These are phyloP conservation scores for Zaprionus taronus DNA, from an alignment of 1,140 invertebrate species.

Conservation along the genomic window DNA sequence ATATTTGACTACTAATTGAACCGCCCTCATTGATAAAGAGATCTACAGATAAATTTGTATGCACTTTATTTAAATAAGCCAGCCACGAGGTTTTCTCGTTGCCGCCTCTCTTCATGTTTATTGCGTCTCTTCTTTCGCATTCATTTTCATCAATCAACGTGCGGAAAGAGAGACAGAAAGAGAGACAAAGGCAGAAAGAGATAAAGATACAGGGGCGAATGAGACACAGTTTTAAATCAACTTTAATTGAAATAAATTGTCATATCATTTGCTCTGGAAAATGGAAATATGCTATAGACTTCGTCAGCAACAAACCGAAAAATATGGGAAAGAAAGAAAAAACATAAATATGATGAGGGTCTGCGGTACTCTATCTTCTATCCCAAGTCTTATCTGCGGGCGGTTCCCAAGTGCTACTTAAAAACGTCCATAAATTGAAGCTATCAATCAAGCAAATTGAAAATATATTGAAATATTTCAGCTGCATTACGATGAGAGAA, in stretches of 20 bases:
- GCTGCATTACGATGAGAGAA: constrained; percentile 22
- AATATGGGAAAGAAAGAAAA: constrained; percentile 2
- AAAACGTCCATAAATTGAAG: constrained; percentile 45
- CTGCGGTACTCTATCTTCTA: background rate
- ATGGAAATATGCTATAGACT: constrained; percentile 28
- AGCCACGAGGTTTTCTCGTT: constrained; percentile 20
- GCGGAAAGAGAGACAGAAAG: background rate
- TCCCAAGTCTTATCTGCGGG: constrained; percentile 39
- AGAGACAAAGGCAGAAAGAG: background rate
- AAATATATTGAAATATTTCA: constrained; percentile 35
- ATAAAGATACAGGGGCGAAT: constrained; percentile 1
- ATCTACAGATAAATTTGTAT: constrained; percentile 22
- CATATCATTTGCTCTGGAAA: constrained; percentile 69
- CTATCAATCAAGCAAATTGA: constrained; percentile 50
- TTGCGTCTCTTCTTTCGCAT: constrained; percentile 26
- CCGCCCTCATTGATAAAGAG: constrained; percentile 25
- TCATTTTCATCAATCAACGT: constrained; percentile 49
- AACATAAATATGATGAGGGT: constrained; percentile 45
- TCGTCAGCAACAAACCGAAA: constrained; percentile 24
- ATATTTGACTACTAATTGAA: constrained; percentile 20
- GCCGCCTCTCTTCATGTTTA: constrained; percentile 9
- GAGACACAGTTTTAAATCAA: constrained; percentile 72
- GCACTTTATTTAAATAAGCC: constrained; percentile 23
- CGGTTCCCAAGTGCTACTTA: constrained; percentile 37
- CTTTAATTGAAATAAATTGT: constrained; percentile 83